Conservation (phyloP, 2,113 vertebrate species). For the Lagopus leucura region DNA sequence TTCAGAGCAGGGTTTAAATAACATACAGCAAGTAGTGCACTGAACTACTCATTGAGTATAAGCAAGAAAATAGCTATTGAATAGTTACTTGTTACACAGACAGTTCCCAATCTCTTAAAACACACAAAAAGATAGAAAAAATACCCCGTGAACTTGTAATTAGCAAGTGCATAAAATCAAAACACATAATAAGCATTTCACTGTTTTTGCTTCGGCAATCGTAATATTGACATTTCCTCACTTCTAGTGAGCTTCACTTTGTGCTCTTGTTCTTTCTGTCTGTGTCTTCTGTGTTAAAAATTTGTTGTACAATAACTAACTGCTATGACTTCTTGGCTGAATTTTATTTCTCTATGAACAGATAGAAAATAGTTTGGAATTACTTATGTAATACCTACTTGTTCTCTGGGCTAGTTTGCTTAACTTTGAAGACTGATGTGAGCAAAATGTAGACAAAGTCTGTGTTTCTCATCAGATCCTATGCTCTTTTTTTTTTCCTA, state of each 20-base stretch:
- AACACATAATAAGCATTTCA: background rate
- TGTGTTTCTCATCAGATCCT: background rate
- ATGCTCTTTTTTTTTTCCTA: background rate
- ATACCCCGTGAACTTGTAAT: background rate
- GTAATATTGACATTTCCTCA: background rate
- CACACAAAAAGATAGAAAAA: background rate
- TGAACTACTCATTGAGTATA: slow-evolving; percentile 13
- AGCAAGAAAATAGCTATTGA: slow-evolving; percentile 5
- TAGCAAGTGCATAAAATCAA: background rate
- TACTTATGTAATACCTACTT: background rate
- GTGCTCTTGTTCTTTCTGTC: background rate
- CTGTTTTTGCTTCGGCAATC: background rate
- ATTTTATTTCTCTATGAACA: background rate
- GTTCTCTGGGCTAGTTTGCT: background rate
- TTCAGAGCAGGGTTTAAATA: slow-evolving; percentile 43
- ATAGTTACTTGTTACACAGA: slow-evolving; percentile 10
- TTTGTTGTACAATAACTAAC: background rate
- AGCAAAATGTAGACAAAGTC: background rate
- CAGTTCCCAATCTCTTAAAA: background rate
- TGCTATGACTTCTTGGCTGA: background rate
- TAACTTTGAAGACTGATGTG: background rate
- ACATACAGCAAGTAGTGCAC: background rate
- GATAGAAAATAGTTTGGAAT: slow-evolving; percentile 7
- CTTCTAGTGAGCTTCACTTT: background rate
- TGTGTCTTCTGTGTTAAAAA: background rate